phyloP scores from a whole-genome alignment of 2,888 invertebrate genomes.

The Heterodera filipjevi region DNA sequence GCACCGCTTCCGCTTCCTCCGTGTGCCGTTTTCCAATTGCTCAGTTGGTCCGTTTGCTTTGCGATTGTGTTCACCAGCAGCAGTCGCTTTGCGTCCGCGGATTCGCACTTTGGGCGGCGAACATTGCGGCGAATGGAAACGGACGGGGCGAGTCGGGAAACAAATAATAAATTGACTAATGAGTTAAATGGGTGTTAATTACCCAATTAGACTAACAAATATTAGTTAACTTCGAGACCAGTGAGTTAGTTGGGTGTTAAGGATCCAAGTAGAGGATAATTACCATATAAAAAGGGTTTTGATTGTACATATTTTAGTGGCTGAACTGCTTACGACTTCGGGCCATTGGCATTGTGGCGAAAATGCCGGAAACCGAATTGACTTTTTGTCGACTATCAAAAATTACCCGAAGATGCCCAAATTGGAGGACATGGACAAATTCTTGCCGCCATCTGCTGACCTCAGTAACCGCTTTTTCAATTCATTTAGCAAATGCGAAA shows the following conservation, averaged over 20 bases:
- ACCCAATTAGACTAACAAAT: background rate
- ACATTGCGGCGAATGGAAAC: conserved; percentile 47
- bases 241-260: no score
- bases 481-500: background rate
- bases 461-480: background rate
- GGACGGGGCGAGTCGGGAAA: conserved; percentile 40
- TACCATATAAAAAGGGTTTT: no score
- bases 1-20: background rate
- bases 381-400: background rate
- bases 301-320: background rate
- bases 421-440: background rate
- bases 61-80: conserved; percentile 13
- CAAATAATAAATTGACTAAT: background rate
- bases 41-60: background rate
- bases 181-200: background rate
- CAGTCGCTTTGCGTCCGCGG: conserved; percentile 51
- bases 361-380: background rate
- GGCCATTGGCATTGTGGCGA: background rate
- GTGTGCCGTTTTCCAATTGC: background rate
- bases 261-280: no score
- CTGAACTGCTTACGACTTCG: background rate
- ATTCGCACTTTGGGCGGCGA: conserved; percentile 59
- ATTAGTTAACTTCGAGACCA: no score
- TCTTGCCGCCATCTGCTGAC: background rate
- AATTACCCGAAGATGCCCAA: background rate